Base-by-base conservation (phyloP, 2,797 vertebrate species). In the Tiaroga cobitis region DNA sequence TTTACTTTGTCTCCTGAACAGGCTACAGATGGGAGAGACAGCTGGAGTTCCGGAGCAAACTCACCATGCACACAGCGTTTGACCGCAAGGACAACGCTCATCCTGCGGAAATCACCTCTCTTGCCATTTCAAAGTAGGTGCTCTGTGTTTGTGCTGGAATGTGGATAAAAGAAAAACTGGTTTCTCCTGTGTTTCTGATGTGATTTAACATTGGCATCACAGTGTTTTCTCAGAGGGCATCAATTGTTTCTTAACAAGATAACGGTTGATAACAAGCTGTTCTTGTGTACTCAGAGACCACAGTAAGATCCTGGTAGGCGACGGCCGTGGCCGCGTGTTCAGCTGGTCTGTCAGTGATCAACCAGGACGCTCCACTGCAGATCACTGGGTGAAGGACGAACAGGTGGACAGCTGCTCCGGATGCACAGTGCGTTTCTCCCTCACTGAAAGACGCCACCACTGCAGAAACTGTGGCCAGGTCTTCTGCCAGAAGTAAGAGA, bases 321-420 rank as follows among this genome's bases (percentile, higher is more conserved):
- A 99, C 1, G 94, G 96, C 0, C 96, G 97, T 7, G 98, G 98
- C 32, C 93, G 98, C 1, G 98, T 99, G 68, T 99, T 99, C 92
- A 99, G 98, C 95, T 99, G 98, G 98, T 99, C 97, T 0, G 98
- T 99, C 70, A 99, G 98, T 4, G 98, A 99, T 87, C 98, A 99
- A 93, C 98, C 98, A 0, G 98, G 98, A 43, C 96, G 98, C 0
- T 98, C 97, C 0, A 98, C 98, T 0, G 98, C 98, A 0, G 98
- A 99, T 91, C 98, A 99, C 93, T 99, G 98, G 98, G 97, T 99
- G 92, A 99, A 99, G 93, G 98, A 99, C 0, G 98, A 99, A 93
- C 97, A 97, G 7, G 97, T 96, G 0, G 98, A 99, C 95, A 97
- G 96, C 94, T 99, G 98, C 87, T 98, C 97, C 0, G 96, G 96